Conservation (phyloP, 1,140 invertebrate genomes). For the Drosophila tristis region DNA sequence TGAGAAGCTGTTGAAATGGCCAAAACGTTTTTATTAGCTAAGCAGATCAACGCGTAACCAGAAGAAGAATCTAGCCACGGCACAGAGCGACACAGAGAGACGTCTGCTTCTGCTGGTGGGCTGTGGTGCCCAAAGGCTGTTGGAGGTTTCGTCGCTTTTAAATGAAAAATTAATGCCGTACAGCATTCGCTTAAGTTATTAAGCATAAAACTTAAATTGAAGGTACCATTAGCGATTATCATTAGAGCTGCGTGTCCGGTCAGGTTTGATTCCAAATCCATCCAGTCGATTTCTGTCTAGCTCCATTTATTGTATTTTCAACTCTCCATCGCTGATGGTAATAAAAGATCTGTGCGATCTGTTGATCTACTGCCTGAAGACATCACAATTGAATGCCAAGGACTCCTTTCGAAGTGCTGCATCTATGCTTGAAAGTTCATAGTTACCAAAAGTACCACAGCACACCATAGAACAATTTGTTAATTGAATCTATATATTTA, state of each 20-base stretch:
- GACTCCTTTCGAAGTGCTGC: no score
- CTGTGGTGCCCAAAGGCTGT: not conserved
- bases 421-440: no score
- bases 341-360: no score
- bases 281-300: not conserved
- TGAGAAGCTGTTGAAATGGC: conserved; percentile 72
- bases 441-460: no score
- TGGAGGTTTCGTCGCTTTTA: conserved; percentile 9
- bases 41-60: conserved; percentile 17
- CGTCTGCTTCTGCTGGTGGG: no score
- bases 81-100: no score
- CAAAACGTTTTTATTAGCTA: conserved; percentile 72
- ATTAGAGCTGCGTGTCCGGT: conserved; percentile 63
- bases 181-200: conserved; percentile 73
- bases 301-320: no score
- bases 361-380: no score
- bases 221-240: conserved; percentile 66
- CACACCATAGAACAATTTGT: no score
- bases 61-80: conserved; percentile 25
- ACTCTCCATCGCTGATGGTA: no score
- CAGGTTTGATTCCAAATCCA: conserved; percentile 37
- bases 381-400: no score
- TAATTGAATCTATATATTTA: conserved; percentile 1
- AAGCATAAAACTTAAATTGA: conserved; percentile 74
- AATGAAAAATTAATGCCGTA: conserved; percentile 70